Evolutionary conservation across 2,113 vertebrate species (phyloP).

Genomic region (Panurus biarmicus): DNA sequence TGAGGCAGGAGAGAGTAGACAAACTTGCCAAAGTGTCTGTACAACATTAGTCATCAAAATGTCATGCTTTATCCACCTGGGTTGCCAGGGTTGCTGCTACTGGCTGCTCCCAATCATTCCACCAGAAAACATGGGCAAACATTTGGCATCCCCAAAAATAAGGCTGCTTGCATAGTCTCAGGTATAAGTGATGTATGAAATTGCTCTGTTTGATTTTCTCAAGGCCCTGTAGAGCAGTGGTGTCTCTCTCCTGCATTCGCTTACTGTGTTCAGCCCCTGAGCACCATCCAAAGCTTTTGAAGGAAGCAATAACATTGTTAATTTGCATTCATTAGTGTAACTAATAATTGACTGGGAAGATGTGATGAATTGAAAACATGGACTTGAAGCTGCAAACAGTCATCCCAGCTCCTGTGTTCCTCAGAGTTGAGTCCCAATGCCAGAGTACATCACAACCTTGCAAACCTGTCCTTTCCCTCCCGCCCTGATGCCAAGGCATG

Average conservation of each 20-base stretch:
- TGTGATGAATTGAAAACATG: not conserved
- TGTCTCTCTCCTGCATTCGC: not conserved
- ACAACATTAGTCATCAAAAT: not conserved
- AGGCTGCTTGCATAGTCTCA: not conserved
- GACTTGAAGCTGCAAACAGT: not conserved
- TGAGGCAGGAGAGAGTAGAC: not conserved
- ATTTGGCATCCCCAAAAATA: not conserved
- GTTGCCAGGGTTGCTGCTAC: not conserved
- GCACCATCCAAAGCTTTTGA: not conserved
- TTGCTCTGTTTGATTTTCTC: not conserved
- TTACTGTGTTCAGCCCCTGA: not conserved
- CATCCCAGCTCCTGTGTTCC: not conserved
- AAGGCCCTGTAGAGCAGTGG: not conserved
- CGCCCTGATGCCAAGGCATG: not conserved
- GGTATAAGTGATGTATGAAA: not conserved
- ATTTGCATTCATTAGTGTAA: not conserved
- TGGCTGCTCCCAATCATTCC: not conserved
- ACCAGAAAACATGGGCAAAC: not conserved
- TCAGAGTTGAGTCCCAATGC: rapidly evolving
- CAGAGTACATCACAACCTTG: not conserved
- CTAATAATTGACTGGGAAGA: not conserved
- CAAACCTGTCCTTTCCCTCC: not conserved
- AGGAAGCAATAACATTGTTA: not conserved
- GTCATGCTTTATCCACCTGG: rapidly evolving
- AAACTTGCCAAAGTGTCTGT: not conserved